These are phyloP conservation scores for Mycalesis mineus DNA, from an alignment of 2,888 invertebrate species.

Conservation along the genomic window DNA sequence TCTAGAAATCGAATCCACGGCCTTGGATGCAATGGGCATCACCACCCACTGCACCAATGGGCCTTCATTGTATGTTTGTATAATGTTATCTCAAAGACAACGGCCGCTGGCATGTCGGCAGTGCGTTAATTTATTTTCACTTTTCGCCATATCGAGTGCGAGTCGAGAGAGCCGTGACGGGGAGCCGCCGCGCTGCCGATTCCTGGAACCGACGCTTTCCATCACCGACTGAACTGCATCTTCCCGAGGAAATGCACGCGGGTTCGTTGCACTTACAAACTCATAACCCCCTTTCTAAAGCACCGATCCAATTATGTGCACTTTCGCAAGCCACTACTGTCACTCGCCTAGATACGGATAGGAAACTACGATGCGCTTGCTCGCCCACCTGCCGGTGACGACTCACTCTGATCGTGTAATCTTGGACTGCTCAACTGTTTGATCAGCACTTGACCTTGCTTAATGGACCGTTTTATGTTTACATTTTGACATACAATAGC, in stretches of 20 bases:
- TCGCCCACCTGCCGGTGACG: slow-evolving; percentile 55
- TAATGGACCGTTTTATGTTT: no score
- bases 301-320: slow-evolving; percentile 78
- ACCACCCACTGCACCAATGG: no score
- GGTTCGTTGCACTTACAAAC: slow-evolving; percentile 78
- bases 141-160: slow-evolving; percentile 57
- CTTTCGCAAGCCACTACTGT: slow-evolving; percentile 78
- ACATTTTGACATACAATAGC: no score
- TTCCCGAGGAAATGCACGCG: slow-evolving; percentile 73
- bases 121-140: slow-evolving; percentile 52
- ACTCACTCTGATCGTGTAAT: slow-evolving; percentile 39
- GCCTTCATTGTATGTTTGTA: background rate
- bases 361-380: slow-evolving; percentile 68
- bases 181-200: slow-evolving; percentile 45
- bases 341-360: slow-evolving; percentile 78
- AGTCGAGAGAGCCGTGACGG: slow-evolving; percentile 49
- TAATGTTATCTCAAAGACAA: background rate
- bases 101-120: slow-evolving; percentile 15
- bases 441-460: background rate
- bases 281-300: slow-evolving; percentile 79
- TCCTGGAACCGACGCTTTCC: slow-evolving; percentile 74
- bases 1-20: no score
- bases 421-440: slow-evolving; percentile 14
- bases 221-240: slow-evolving; percentile 59
- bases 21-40: no score